Base-by-base conservation (phyloP, 2,888 invertebrate genomes). In the Leistus spinibarbis region DNA sequence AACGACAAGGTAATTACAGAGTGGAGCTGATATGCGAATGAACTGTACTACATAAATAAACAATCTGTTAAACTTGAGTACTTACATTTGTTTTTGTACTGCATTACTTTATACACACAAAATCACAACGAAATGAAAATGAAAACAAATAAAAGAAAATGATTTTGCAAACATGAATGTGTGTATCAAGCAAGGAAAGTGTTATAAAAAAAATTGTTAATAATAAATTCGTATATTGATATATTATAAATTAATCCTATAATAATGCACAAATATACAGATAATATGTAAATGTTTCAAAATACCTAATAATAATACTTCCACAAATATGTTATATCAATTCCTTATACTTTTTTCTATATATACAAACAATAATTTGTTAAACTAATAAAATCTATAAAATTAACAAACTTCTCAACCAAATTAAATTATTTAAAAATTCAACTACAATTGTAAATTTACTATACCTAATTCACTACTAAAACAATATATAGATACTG, bases 191-290 rank as follows among this genome's bases (percentile, higher is more conserved):
- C 73, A 73, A 67, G 73, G 67, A 73, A 73, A 73, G 73, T 67
- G 67, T 53, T 64, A 23, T 24, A 13, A 64, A 24, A 0, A 64
- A 22, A 64, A 67, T 17, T 20, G 54, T 73, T 73, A 62, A 53
- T 73, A 67, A 65, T 66, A 72, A 27, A 56, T 72, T 27, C 23
- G 60, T 17, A 60, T 60, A 22, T 60, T 20, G 2, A 56, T 56
- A 56, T 60, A 60, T 67, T 67, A 60, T 64, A 63, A 63, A 65
- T 60, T 67, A 67, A 60, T 53, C 53, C 23, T 56, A 40, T 64
- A 72, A 64, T 67, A 73, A 54, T 73, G 73, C 73, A 73, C 73
- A 73, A 62, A 22, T 66, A 73, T 73, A 73, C 73, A 73, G 13
- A 19, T 40, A 64, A 67, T 60, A 73, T 73, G 62, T 24, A 73